Evolutionary conservation across 2,113 vertebrate species (phyloP), one percentile per base, ranked within the genome.

Genomic region (Myotis davidii): DNA sequence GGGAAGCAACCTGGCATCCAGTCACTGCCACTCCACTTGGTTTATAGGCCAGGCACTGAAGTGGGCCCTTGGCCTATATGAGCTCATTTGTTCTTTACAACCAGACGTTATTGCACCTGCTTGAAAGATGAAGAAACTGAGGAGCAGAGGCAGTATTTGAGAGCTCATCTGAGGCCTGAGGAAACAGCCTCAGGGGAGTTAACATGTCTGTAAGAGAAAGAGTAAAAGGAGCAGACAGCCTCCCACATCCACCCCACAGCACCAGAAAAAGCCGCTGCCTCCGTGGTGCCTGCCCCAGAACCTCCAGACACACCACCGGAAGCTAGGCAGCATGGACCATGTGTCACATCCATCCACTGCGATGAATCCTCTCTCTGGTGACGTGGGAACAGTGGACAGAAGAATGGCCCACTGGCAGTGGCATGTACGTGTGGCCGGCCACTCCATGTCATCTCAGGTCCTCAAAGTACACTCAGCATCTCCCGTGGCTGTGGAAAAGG

Each of bases 101-200:
- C 10, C 6, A 25, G 34, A 17, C 9, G 21, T 79, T 21, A 34
- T 7, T 12, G 50, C 14, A 10, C 32, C 54, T 69, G 12, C 73
- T 73, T 39, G 48, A 85, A 76, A 88, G 69, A 79, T 6, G 39
- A 37, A n/a, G 81, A 92, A 91, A 65, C 39, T n/a, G 9, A 52
- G 48, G 0, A 61, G 50, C 94, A 70, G 27, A 76, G 69, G 56
- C 25, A 76, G 32, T 27, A 7, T 70, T 42, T 45, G 10, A 25
- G 39, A 45, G 90, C 32, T 54, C 83, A 34, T 3, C n/a, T 29
- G 23, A 25, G 29, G 50, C 25, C 87, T 29, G 13, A n/a, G 48
- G 65, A 76, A 42, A n/a, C 11, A 67, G 65, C 20, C 37, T 50
- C 1, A 0, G 8, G 59, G 77, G 16, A 64, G 27, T 0, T 16